A percentile compares a stretch with the other conserved stretches of the same genome.
Evolutionary conservation across 1,140 invertebrate species (phyloP).

Genomic region (Drosophila jambulina): DNA sequence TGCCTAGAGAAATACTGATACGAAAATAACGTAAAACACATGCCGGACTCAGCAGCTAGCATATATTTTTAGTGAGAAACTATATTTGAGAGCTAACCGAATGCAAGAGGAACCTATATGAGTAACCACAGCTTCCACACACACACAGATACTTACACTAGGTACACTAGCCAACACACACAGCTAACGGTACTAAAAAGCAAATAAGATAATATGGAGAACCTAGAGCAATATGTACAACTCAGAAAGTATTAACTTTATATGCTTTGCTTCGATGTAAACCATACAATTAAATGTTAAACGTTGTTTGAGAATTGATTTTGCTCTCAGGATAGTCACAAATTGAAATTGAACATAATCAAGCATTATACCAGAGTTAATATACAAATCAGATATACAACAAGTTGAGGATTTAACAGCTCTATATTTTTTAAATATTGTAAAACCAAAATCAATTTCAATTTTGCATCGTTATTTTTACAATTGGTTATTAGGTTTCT

Average conservation of each 20-base stretch:
- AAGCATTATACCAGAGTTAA: slow-evolving; percentile 31
- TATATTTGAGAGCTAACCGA: slow-evolving; percentile 51
- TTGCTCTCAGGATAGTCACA: slow-evolving; percentile 49
- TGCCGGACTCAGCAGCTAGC: slow-evolving; percentile 42
- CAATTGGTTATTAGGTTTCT: slow-evolving; percentile 12
- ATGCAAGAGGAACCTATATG: slow-evolving; percentile 32
- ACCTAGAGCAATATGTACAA: slow-evolving; percentile 75
- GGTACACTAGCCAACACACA: slow-evolving; percentile 18
- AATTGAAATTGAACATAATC: slow-evolving; percentile 59
- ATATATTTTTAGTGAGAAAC: slow-evolving; percentile 72
- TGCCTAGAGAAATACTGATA: slow-evolving; percentile 48
- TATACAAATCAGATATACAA: slow-evolving; percentile 23
- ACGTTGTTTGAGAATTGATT: slow-evolving; percentile 44
- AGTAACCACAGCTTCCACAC: slow-evolving; percentile 66
- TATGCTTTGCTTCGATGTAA: slow-evolving; percentile 67
- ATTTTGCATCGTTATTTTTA: slow-evolving; percentile 1
- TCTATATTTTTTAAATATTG: slow-evolving; percentile 32
- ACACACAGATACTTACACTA: slow-evolving; percentile 12
- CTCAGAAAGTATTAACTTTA: slow-evolving; percentile 64
- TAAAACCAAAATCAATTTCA: slow-evolving; percentile 6
- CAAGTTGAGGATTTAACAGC: slow-evolving; percentile 33
- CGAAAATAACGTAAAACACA: slow-evolving; percentile 34
- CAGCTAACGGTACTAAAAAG: slow-evolving; percentile 22
- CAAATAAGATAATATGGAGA: slow-evolving; percentile 28
- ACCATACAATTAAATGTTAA: slow-evolving; percentile 52